A percentile compares a stretch with the other conserved stretches of the same genome.
phyloP scores from a whole-genome alignment of 1,140 invertebrate species.

The Radopholus similis region DNA sequence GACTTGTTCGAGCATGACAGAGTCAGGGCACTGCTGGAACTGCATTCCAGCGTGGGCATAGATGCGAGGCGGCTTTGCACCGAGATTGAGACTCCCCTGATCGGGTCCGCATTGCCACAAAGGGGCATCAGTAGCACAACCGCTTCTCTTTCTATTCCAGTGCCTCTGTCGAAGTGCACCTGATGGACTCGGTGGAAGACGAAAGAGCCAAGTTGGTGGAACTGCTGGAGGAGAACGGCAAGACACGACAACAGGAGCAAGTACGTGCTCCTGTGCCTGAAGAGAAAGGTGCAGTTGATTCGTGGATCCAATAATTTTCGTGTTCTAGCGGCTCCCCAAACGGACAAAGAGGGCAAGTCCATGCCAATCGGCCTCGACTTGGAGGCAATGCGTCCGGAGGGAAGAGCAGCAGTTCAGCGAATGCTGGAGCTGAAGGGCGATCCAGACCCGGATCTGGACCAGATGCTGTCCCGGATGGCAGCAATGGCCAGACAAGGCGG shows the following conservation, averaged over 20 bases:
- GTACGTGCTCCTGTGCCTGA: neutral
- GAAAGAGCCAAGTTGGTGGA: neutral
- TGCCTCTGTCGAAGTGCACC: no score
- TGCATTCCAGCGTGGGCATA: neutral
- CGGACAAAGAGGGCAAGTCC: neutral
- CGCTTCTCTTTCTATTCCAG: no score
- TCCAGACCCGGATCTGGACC: constrained; percentile 31
- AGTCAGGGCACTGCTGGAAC: neutral
- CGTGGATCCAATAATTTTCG: no score
- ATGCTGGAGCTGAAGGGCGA: constrained; percentile 11
- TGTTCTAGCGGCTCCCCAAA: neutral
- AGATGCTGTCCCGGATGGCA: constrained; percentile 18
- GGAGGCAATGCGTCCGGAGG: constrained; percentile 7
- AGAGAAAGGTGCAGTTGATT: neutral
- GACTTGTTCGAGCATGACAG: neutral
- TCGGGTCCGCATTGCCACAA: neutral
- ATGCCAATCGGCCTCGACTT: constrained; percentile 38
- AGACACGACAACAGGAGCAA: neutral
- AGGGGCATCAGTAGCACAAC: neutral
- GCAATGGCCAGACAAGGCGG: constrained; percentile 11
- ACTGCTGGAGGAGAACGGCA: neutral
- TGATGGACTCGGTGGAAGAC: no score
- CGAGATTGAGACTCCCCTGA: neutral
- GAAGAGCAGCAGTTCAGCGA: constrained; percentile 10
- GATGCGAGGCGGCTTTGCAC: neutral